Evolutionary conservation across 2,797 vertebrate species (phyloP).

Genomic region (Adelosebastes latens): DNA sequence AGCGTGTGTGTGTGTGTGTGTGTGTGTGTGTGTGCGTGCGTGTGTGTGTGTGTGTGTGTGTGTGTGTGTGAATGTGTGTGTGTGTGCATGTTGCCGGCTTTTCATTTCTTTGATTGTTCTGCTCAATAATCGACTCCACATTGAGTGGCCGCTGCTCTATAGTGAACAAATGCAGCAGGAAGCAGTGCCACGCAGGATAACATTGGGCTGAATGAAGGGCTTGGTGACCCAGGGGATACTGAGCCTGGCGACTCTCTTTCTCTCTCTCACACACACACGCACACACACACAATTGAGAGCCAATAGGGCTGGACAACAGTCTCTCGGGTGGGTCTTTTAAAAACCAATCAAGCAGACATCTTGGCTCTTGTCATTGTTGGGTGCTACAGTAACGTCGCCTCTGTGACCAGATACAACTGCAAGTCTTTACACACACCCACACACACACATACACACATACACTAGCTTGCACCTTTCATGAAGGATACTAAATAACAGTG

Average conservation of each 20-base stretch:
- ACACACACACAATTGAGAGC: conserved; percentile 47
- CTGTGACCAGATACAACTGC: conserved; percentile 39
- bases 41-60: neutral
- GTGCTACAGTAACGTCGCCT: conserved; percentile 50
- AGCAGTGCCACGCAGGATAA: conserved; percentile 72
- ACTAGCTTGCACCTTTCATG: neutral
- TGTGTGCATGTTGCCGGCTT: conserved; percentile 19
- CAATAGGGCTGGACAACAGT: conserved; percentile 62
- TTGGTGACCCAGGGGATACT: conserved; percentile 65
- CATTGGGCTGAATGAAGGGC: conserved; percentile 61
- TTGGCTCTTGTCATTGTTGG: conserved; percentile 78
- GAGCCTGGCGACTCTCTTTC: conserved; percentile 25
- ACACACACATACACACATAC: neutral
- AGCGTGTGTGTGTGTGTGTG: no score
- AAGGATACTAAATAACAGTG: neutral
- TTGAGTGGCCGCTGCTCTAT: conserved; percentile 40
- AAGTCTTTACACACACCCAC: conserved; percentile 4
- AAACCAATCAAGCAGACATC: conserved; percentile 79
- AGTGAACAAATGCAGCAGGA: conserved; percentile 64
- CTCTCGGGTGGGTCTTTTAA: conserved; percentile 68
- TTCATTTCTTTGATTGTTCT: conserved; percentile 70
- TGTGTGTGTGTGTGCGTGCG: neutral
- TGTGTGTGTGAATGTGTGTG: neutral
- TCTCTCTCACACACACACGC: conserved; percentile 33
- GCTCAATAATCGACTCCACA: conserved; percentile 45